Conservation (phyloP, 2,797 vertebrate species). For the Sebastes umbrosus region DNA sequence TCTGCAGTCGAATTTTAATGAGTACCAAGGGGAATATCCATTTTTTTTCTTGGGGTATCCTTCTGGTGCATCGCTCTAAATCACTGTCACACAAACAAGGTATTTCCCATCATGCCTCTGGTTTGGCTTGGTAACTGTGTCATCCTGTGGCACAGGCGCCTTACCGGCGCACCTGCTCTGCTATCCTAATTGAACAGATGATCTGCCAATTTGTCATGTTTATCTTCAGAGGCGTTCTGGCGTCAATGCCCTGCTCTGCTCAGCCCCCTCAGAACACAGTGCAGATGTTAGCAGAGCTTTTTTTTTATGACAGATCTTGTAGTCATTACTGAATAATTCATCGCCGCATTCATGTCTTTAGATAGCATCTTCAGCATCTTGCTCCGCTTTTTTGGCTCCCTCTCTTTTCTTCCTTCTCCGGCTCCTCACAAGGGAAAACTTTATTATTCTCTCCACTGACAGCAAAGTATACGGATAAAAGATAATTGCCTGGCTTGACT, state of each 20-base stretch:
- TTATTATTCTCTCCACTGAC: conserved; percentile 93
- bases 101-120: conserved; percentile 85
- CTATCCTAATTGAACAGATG: conserved; percentile 87
- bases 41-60: conserved; percentile 70
- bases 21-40: conserved; percentile 87
- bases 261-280: conserved; percentile 80
- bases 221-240: conserved; percentile 84
- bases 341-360: conserved; percentile 90
- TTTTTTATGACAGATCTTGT: conserved; percentile 87
- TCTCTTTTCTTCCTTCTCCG: conserved; percentile 62
- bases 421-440: conserved; percentile 90
- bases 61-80: conserved; percentile 78
- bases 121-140: conserved; percentile 81
- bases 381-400: conserved; percentile 56
- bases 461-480: conserved; percentile 95
- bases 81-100: conserved; percentile 86
- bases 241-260: conserved; percentile 74
- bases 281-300: conserved; percentile 84
- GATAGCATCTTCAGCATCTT: conserved; percentile 85
- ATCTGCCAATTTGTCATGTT: conserved; percentile 92
- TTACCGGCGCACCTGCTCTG: conserved; percentile 82
- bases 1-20: conserved; percentile 85
- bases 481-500: conserved; percentile 97
- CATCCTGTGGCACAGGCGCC: conserved; percentile 73
- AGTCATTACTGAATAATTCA: conserved; percentile 98